A percentile compares a stretch with the other conserved stretches of the same genome.
These are phyloP conservation scores for Trissolcus japonicus DNA, from an alignment of 2,888 invertebrate species.

Conservation along the genomic window DNA sequence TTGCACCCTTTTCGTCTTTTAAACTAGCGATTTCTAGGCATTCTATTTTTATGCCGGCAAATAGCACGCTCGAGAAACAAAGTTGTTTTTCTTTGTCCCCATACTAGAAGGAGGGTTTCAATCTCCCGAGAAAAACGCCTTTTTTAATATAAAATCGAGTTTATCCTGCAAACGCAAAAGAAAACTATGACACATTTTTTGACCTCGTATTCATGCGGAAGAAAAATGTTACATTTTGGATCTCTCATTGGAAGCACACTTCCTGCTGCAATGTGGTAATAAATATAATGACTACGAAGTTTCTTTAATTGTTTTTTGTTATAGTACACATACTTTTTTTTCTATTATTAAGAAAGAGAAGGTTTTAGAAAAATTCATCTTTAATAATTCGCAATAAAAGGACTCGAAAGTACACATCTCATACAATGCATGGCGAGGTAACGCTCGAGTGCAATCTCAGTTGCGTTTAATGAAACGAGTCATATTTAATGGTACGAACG, in stretches of 20 bases:
- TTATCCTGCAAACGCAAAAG: constrained; percentile 1
- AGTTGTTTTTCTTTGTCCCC: constrained; percentile 8
- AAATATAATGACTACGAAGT: too few relatives aligned
- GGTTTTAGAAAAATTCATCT: too few relatives aligned
- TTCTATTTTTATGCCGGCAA: constrained; percentile 39
- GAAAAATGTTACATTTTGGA: too few relatives aligned
- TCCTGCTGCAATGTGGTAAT: too few relatives aligned
- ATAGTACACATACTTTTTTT: too few relatives aligned
- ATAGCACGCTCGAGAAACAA: constrained; percentile 19
- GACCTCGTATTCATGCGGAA: not conserved
- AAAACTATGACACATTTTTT: not conserved
- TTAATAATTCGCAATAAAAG: too few relatives aligned
- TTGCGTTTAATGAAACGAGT: constrained; percentile 55
- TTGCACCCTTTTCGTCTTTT: constrained; percentile 25
- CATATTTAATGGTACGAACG: constrained; percentile 58
- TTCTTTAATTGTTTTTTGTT: too few relatives aligned
- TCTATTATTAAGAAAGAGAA: too few relatives aligned
- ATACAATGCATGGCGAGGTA: constrained; percentile 48
- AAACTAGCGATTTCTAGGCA: constrained; percentile 35
- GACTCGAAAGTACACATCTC: constrained; percentile 41
- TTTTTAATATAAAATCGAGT: constrained; percentile 9
- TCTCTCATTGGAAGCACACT: too few relatives aligned
- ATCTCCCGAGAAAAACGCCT: constrained; percentile 14
- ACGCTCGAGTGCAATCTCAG: constrained; percentile 54
- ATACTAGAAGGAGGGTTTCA: constrained; percentile 11